These are phyloP conservation scores for Plebejus melissa DNA, from an alignment of 2,888 invertebrate species.

Conservation along the genomic window DNA sequence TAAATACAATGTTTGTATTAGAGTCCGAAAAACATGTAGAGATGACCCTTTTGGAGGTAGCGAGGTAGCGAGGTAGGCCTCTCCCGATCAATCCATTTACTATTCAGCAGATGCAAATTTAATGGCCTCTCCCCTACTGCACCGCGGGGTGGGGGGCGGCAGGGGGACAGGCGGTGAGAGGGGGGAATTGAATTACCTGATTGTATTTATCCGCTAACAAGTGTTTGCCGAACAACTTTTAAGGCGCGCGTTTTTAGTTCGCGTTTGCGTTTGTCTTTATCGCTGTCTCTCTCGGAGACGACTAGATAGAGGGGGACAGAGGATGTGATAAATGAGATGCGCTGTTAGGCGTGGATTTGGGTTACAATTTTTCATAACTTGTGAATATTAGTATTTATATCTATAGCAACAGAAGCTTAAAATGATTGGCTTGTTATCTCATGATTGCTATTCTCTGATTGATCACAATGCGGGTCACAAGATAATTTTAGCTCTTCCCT, in stretches of 20 bases:
- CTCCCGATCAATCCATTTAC: constrained; percentile 38
- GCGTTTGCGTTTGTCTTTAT: neutral
- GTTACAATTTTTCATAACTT: neutral
- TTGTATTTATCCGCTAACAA: constrained; percentile 24
- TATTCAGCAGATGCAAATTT: constrained; percentile 44
- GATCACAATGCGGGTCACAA: neutral
- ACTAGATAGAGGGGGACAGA: neutral
- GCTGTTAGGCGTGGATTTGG: neutral
- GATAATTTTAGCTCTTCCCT: too few species aligned
- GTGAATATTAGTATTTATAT: neutral
- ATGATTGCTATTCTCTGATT: neutral
- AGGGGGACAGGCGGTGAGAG: neutral
- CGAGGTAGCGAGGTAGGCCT: constrained; percentile 27
- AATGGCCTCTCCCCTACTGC: constrained; percentile 40
- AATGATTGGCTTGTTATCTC: neutral
- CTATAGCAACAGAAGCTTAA: neutral
- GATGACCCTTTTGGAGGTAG: constrained; percentile 21
- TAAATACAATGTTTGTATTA: neutral
- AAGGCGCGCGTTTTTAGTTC: constrained; percentile 10
- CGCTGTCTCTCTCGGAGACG: neutral
- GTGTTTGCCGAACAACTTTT: constrained; percentile 7
- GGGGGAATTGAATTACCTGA: constrained; percentile 15
- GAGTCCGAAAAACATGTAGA: neutral
- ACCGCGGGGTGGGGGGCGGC: neutral
- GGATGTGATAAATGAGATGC: neutral